phyloP scores from a whole-genome alignment of 1,140 invertebrate genomes.

The Odontomachus brunneus region DNA sequence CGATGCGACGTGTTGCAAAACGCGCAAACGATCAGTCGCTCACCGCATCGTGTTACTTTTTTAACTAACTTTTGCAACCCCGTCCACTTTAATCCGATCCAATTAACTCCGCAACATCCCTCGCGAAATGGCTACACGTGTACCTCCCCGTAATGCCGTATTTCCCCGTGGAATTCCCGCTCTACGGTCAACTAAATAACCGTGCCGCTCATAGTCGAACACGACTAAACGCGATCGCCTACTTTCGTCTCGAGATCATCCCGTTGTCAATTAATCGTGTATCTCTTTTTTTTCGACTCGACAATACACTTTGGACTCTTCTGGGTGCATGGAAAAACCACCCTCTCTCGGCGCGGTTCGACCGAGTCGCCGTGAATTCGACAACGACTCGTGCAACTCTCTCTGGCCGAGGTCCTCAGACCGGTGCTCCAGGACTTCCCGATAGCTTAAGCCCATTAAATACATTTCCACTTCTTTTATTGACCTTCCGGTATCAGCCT shows the following conservation, averaged over 20 bases:
- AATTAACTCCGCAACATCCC: constrained; percentile 5
- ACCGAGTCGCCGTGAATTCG: not conserved
- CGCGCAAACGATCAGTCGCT: not conserved
- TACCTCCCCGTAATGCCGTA: not conserved
- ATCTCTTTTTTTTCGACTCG: no score
- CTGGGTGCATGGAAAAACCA: no score
- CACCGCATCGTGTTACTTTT: not conserved
- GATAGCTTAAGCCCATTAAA: constrained; percentile 52
- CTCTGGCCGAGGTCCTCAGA: not conserved
- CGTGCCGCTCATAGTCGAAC: not conserved
- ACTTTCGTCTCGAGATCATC: no score
- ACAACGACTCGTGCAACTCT: not conserved
- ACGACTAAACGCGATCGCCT: no score
- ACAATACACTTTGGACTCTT: no score
- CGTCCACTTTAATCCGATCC: not conserved
- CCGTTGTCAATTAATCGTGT: no score
- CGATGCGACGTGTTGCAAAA: no score
- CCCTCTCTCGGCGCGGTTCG: not conserved
- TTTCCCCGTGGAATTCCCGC: constrained; percentile 20
- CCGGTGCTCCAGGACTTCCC: constrained; percentile 21
- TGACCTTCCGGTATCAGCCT: constrained; percentile 54
- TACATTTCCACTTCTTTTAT: constrained; percentile 60
- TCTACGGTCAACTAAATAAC: not conserved
- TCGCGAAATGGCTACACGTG: not conserved
- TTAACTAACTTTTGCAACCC: not conserved